phyloP scores from a whole-genome alignment of 2,888 invertebrate species.

The Nebria brevicollis region DNA sequence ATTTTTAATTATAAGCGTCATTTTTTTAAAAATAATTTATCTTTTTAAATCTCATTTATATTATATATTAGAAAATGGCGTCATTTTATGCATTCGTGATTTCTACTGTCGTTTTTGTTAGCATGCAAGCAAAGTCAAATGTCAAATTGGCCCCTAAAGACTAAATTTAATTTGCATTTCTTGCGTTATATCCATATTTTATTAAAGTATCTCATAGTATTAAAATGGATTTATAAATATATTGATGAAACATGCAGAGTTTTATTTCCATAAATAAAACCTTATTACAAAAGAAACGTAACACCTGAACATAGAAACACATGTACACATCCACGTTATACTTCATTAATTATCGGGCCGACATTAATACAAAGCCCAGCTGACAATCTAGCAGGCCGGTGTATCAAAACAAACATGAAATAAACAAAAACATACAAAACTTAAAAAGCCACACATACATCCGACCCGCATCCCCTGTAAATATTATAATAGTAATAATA shows the following conservation, averaged over 20 bases:
- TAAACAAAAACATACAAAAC: conserved; percentile 2
- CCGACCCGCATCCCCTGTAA: conserved; percentile 29
- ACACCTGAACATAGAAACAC: conserved; percentile 40
- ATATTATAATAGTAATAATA: conserved; percentile 21
- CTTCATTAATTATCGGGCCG: conserved; percentile 36
- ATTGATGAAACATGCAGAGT: neutral
- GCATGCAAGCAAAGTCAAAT: no score
- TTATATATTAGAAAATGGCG: no score
- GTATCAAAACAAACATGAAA: conserved; percentile 43
- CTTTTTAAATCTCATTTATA: no score
- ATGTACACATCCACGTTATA: conserved; percentile 30
- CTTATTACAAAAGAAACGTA: conserved; percentile 8
- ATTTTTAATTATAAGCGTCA: no score
- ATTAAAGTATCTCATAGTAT: neutral
- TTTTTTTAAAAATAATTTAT: no score
- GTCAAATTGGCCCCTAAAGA: no score
- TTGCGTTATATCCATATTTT: no score
- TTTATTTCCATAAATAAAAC: conserved; percentile 18
- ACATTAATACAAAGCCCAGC: conserved; percentile 41
- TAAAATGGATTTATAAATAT: neutral
- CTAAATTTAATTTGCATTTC: no score
- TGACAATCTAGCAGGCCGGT: conserved; percentile 42
- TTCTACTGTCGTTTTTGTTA: no score
- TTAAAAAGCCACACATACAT: conserved; percentile 23
- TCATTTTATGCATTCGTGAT: no score